A percentile compares a stretch with the other conserved stretches of the same genome.
These are phyloP conservation scores for Chalcosyrphus nemorum DNA, from an alignment of 2,888 invertebrate genomes.

Conservation along the genomic window DNA sequence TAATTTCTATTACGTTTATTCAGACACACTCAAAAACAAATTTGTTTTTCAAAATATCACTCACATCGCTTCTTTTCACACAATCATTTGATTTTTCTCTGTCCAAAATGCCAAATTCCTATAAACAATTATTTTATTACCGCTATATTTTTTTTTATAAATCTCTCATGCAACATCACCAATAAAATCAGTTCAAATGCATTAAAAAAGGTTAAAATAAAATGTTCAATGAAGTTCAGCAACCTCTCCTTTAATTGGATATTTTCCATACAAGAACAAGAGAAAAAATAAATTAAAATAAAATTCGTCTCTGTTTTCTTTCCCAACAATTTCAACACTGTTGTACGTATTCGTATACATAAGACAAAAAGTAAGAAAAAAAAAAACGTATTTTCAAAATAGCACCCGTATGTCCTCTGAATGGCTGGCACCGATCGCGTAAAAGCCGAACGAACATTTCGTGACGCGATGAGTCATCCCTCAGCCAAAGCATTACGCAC, in stretches of 20 bases:
- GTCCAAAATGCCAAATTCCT: neutral
- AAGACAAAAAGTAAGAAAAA: conserved; percentile 7
- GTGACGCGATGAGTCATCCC: conserved; percentile 58
- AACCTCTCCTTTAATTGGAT: conserved; percentile 57
- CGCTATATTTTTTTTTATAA: neutral
- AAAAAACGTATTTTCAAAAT: conserved; percentile 29
- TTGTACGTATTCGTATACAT: conserved; percentile 18
- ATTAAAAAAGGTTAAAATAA: conserved; percentile 9
- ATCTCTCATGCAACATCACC: neutral
- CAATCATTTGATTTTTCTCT: neutral
- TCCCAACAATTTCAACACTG: conserved; percentile 25
- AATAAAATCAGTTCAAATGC: neutral
- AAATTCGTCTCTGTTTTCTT: conserved; percentile 24
- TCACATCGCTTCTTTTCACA: neutral
- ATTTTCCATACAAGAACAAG: conserved; percentile 47
- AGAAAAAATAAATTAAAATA: neutral
- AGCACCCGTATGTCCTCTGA: conserved; percentile 59
- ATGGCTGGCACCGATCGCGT: conserved; percentile 64
- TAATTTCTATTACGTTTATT: no score
- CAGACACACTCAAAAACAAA: no score
- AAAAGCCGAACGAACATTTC: conserved; percentile 56
- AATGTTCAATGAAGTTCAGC: conserved; percentile 53
- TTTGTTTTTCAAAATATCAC: neutral
- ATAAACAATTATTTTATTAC: neutral
- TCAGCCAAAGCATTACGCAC: conserved; percentile 56